A percentile compares a stretch with the other conserved stretches of the same genome.
phyloP scores from a whole-genome alignment of 2,888 invertebrate genomes.

The Linnaemya tessellans region DNA sequence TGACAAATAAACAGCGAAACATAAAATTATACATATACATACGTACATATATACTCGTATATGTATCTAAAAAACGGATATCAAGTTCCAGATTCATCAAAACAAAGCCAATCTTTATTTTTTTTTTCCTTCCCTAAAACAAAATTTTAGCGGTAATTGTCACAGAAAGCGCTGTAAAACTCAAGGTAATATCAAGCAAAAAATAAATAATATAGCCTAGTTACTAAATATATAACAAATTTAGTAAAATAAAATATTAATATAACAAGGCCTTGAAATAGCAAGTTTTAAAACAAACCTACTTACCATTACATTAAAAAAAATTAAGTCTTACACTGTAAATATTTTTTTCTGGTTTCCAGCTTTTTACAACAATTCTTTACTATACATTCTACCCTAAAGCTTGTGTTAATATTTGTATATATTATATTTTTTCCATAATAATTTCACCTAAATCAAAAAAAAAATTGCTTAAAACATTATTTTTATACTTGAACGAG shows the following conservation, averaged over 20 bases:
- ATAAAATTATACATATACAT: not conserved
- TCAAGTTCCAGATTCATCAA: not conserved
- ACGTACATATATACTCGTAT: too few relatives aligned
- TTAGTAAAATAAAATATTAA: constrained; percentile 17
- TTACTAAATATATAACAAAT: constrained; percentile 6
- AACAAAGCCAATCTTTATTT: not conserved
- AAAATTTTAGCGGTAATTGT: constrained; percentile 51
- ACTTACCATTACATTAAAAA: not conserved
- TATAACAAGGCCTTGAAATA: not conserved
- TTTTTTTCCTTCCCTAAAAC: constrained; percentile 5
- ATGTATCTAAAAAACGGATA: not conserved
- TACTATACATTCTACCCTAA: constrained; percentile 21
- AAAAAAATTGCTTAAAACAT: constrained; percentile 45
- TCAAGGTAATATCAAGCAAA: constrained; percentile 61
- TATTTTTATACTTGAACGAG: constrained; percentile 30
- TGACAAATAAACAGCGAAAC: not conserved
- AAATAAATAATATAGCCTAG: not conserved
- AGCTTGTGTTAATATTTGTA: constrained; percentile 66
- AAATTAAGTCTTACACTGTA: constrained; percentile 40
- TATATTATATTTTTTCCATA: constrained; percentile 45
- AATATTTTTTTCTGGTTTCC: constrained; percentile 39
- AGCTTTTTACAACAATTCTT: constrained; percentile 42
- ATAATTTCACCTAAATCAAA: constrained; percentile 48
- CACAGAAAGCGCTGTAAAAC: constrained; percentile 46
- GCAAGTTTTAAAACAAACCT: constrained; percentile 1